Conservation (phyloP, 53 echinoderm and acorn worm species). For the Arbacia lixula region DNA sequence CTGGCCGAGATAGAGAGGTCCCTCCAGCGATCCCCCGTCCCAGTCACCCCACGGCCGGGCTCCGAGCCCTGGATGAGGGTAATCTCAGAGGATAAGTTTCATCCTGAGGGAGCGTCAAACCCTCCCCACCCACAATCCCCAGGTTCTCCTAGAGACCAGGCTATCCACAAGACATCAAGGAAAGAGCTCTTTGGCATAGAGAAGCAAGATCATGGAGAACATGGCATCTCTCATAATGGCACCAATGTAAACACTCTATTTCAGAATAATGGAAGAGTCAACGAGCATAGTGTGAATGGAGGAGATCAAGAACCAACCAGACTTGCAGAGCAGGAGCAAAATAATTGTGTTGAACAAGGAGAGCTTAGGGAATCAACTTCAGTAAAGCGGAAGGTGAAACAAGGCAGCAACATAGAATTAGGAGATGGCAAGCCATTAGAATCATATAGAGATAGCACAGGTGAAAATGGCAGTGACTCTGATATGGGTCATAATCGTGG, state of each 20-base stretch:
- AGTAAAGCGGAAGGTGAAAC: background rate
- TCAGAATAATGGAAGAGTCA: no score
- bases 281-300: no score
- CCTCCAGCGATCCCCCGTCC: conserved; percentile 76
- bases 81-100: conserved; percentile 42
- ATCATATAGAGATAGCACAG: background rate
- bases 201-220: background rate
- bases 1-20: conserved; percentile 86
- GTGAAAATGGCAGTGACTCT: background rate
- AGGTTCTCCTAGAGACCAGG: background rate
- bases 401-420: background rate
- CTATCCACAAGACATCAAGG: background rate
- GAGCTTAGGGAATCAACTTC: background rate
- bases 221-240: background rate
- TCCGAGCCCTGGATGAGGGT: conserved; percentile 56
- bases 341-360: background rate
- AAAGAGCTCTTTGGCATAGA: conserved; percentile 24
- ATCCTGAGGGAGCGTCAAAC: background rate
- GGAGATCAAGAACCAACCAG: background rate
- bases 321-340: no score
- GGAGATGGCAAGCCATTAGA: no score
- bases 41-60: conserved; percentile 38
- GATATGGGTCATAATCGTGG: background rate
- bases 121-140: background rate
- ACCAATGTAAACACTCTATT: background rate